Percentiles rank a stretch among this genome's conserved stretches.
phyloP scores from a whole-genome alignment of 2,113 vertebrate species.

The Narcine bancroftii region DNA sequence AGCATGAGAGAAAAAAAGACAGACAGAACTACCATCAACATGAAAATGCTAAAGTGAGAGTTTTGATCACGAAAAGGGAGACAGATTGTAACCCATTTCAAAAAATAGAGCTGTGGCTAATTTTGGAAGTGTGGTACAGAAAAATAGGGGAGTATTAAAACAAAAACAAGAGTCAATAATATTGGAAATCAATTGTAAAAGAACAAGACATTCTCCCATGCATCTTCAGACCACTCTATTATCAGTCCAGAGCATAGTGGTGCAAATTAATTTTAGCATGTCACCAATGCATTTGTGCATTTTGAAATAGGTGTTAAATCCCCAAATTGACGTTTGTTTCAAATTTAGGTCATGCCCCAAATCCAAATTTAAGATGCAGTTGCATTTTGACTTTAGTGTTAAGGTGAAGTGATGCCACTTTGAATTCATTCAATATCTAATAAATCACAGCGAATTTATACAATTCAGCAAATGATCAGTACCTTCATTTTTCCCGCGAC shows the following conservation, averaged over 20 bases:
- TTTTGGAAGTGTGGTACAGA: conserved; percentile 14
- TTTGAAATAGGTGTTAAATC: background rate
- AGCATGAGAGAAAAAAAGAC: conserved; percentile 7
- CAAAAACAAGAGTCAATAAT: conserved; percentile 1
- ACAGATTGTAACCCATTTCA: conserved; percentile 31
- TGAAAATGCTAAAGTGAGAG: conserved; percentile 20
- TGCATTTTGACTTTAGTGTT: background rate
- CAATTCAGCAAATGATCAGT: no score
- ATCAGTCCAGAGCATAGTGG: background rate
- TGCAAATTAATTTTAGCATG: background rate
- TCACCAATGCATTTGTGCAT: no score
- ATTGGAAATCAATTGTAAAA: background rate
- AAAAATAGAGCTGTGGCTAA: conserved; percentile 1
- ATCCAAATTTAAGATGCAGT: background rate
- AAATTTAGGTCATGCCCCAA: background rate
- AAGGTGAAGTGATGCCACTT: background rate
- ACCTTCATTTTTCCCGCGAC: background rate
- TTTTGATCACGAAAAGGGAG: conserved; percentile 23
- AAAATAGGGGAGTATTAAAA: conserved; percentile 2
- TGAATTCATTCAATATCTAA: no score
- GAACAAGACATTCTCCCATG: background rate
- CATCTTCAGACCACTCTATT: background rate
- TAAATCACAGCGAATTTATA: background rate
- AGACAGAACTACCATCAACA: conserved; percentile 18
- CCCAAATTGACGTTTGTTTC: background rate